Percentiles rank a stretch among this genome's conserved stretches.
phyloP scores from a whole-genome alignment of 2,113 vertebrate genomes.

The Tachuris rubrigastra region DNA sequence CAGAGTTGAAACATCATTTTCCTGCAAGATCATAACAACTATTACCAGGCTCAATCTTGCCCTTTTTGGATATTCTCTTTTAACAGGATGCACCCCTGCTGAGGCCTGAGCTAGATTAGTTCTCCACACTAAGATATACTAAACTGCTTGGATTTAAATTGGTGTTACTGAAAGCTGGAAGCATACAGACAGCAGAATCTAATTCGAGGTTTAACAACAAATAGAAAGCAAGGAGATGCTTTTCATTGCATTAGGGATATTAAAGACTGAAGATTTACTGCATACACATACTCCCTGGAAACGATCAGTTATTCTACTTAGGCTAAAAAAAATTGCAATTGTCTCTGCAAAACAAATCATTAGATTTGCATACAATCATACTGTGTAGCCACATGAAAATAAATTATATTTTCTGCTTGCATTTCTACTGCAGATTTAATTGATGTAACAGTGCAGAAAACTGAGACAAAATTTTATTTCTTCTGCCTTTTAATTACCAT shows the following conservation, averaged over 20 bases:
- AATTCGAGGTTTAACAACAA: background rate
- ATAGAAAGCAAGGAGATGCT: slow-evolving; percentile 5
- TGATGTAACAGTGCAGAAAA: slow-evolving; percentile 70
- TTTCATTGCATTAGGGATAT: background rate
- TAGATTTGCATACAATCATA: slow-evolving; percentile 53
- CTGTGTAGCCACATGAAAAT: slow-evolving; percentile 42
- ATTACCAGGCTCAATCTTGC: background rate
- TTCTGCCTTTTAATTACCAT: slow-evolving; percentile 75
- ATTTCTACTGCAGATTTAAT: slow-evolving; percentile 66
- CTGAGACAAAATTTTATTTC: slow-evolving; percentile 68
- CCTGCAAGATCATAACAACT: background rate
- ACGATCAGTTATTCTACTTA: slow-evolving; percentile 20
- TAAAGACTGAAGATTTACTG: slow-evolving; percentile 31
- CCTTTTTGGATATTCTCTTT: background rate
- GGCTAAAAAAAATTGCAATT: slow-evolving; percentile 41
- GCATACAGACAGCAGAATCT: background rate
- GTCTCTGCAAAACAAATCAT: slow-evolving; percentile 58
- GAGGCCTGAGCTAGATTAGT: background rate
- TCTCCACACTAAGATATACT: background rate
- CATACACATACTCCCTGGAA: background rate
- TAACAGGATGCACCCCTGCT: background rate
- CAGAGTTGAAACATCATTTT: background rate
- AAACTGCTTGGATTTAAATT: background rate
- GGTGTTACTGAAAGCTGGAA: background rate
- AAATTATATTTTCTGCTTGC: slow-evolving; percentile 42